A percentile compares a stretch with the other conserved stretches of the same genome.
Conservation (phyloP, 2,888 invertebrate genomes). For the Orthonevra nobilis region DNA sequence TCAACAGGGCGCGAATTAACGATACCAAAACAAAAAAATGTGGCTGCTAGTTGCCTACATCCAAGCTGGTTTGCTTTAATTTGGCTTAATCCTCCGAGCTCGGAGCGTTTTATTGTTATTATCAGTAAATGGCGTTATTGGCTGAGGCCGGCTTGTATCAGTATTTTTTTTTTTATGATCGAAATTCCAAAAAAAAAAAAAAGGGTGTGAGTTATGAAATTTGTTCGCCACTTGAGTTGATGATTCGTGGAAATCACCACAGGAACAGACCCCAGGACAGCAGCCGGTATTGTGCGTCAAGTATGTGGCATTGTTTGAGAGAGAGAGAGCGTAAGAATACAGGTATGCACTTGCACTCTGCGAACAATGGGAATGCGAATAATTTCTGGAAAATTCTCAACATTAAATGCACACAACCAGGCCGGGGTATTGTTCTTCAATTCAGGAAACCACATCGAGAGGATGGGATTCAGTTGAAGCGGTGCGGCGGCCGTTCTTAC, state of each 20-base stretch:
- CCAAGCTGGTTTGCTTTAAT: slow-evolving; percentile 40
- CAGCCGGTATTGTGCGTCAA: slow-evolving; percentile 44
- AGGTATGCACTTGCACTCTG: slow-evolving; percentile 41
- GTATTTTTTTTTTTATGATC: slow-evolving; percentile 3
- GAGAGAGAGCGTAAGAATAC: slow-evolving; percentile 15
- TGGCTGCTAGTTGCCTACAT: background rate
- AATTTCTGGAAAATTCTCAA: slow-evolving; percentile 57
- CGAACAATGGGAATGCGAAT: slow-evolving; percentile 56
- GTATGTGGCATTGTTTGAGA: slow-evolving; percentile 49
- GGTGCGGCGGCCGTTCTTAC: slow-evolving; percentile 28
- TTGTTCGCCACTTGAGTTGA: slow-evolving; percentile 33
- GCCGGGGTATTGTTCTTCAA: slow-evolving; percentile 17
- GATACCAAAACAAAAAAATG: slow-evolving; percentile 8
- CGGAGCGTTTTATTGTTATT: slow-evolving; percentile 6
- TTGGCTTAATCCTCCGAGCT: slow-evolving; percentile 12
- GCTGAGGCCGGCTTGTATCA: slow-evolving; percentile 18
- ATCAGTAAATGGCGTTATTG: slow-evolving; percentile 32
- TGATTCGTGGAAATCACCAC: slow-evolving; percentile 40
- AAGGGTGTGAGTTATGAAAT: slow-evolving; percentile 45
- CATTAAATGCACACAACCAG: slow-evolving; percentile 53
- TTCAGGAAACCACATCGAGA: slow-evolving; percentile 57
- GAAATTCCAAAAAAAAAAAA: slow-evolving; percentile 1
- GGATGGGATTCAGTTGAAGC: too few species aligned
- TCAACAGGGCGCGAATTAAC: slow-evolving; percentile 23
- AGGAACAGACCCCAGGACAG: background rate